Conservation (phyloP, 2,888 invertebrate species). For the Hydroisotoma schaefferi region DNA sequence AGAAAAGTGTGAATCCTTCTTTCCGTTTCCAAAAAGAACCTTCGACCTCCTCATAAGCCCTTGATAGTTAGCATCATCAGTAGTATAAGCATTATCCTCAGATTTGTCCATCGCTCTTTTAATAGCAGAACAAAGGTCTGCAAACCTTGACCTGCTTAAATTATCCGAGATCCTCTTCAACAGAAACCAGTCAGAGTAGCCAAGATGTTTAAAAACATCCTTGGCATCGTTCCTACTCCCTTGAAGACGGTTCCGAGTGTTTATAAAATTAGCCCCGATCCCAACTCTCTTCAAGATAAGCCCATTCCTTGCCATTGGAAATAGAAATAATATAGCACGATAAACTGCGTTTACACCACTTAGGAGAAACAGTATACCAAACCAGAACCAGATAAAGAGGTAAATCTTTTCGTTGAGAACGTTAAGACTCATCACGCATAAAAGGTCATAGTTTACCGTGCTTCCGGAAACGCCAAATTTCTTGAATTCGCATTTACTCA, state of each 20-base stretch:
- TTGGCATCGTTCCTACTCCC: neutral
- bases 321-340: neutral
- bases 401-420: constrained; percentile 8
- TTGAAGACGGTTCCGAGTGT: no score
- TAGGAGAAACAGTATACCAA: neutral
- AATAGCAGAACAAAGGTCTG: neutral
- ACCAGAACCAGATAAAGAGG: neutral
- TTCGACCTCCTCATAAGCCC: no score
- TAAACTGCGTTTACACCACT: neutral
- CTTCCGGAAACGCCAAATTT: constrained; percentile 6
- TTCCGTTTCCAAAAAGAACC: no score
- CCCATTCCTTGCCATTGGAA: neutral
- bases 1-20: no score
- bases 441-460: neutral
- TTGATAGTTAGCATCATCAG: no score
- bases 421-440: constrained; percentile 1
- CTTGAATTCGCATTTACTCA: constrained; percentile 8
- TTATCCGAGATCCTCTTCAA: constrained; percentile 1
- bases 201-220: neutral
- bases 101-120: no score
- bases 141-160: neutral
- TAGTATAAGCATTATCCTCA: no score
- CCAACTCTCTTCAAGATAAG: neutral
- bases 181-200: constrained; percentile 11
- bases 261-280: no score